phyloP scores from a whole-genome alignment of 1,140 invertebrate genomes.

The Heterodera schachtii region DNA sequence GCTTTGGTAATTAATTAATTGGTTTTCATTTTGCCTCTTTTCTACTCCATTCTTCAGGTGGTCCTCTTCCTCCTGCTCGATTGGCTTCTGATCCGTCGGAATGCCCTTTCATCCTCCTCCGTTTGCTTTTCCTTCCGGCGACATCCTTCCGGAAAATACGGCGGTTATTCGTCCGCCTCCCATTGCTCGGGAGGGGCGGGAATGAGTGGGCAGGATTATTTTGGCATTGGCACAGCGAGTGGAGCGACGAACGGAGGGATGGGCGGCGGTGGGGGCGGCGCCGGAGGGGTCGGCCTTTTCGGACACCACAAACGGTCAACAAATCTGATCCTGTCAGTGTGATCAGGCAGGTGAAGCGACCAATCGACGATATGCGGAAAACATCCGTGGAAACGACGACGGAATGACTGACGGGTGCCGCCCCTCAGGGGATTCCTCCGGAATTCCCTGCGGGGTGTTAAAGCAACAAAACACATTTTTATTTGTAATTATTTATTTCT shows the following conservation, averaged over 20 bases:
- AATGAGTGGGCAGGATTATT: slow-evolving; percentile 6
- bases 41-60: slow-evolving; percentile 4
- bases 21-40: no score
- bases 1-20: slow-evolving; percentile 36
- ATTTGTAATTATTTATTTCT: no score
- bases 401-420: neutral
- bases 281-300: neutral
- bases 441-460: neutral
- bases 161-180: slow-evolving; percentile 39
- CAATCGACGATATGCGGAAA: no score
- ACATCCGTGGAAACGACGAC: no score
- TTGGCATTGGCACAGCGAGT: neutral
- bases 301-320: slow-evolving; percentile 56
- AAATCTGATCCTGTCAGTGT: slow-evolving; percentile 58
- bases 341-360: neutral
- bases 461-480: neutral
- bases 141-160: slow-evolving; percentile 43
- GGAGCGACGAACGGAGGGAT: neutral
- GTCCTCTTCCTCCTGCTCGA: slow-evolving; percentile 59
- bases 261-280: slow-evolving; percentile 5
- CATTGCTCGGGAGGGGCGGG: slow-evolving; percentile 1
- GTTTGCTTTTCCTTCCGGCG: slow-evolving; percentile 20
- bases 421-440: neutral
- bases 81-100: slow-evolving; percentile 59
- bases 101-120: slow-evolving; percentile 43